Conservation (phyloP, 1,140 invertebrate genomes). For the Globodera rostochiensis region DNA sequence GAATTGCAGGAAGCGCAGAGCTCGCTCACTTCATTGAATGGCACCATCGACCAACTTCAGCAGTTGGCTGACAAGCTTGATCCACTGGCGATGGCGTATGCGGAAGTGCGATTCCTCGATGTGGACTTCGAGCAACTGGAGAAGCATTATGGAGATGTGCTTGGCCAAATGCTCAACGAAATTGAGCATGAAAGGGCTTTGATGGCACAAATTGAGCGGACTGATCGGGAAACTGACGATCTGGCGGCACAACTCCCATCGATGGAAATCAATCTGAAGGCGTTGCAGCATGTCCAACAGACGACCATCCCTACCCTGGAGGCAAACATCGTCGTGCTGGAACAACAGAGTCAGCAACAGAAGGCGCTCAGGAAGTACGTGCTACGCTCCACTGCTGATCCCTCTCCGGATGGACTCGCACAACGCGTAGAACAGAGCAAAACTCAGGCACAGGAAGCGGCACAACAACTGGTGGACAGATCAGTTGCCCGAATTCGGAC, state of each 20-base stretch:
- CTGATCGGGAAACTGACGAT: conserved; percentile 21
- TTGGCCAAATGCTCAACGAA: conserved; percentile 35
- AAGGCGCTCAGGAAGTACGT: background rate
- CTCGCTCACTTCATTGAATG: conserved; percentile 29
- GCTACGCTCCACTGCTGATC: no score
- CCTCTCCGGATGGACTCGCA: background rate
- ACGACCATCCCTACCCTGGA: background rate
- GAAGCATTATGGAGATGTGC: conserved; percentile 49
- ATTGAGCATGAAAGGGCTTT: conserved; percentile 34
- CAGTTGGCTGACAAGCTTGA: conserved; percentile 53
- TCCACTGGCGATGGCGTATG: conserved; percentile 54
- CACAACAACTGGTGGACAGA: background rate
- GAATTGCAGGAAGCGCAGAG: conserved; percentile 31
- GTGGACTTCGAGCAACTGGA: conserved; percentile 53
- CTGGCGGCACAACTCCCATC: background rate
- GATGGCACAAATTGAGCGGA: conserved; percentile 6
- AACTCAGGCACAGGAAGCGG: background rate
- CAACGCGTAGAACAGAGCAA: background rate
- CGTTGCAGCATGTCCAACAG: background rate
- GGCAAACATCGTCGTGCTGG: background rate
- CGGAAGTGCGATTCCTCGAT: conserved; percentile 56
- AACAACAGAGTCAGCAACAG: background rate
- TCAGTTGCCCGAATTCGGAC: background rate
- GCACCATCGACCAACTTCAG: conserved; percentile 47
- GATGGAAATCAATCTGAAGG: background rate